Percentiles rank a stretch among this genome's conserved stretches.
phyloP scores from a whole-genome alignment of 2,888 invertebrate genomes.

The Danaus chrysippus region DNA sequence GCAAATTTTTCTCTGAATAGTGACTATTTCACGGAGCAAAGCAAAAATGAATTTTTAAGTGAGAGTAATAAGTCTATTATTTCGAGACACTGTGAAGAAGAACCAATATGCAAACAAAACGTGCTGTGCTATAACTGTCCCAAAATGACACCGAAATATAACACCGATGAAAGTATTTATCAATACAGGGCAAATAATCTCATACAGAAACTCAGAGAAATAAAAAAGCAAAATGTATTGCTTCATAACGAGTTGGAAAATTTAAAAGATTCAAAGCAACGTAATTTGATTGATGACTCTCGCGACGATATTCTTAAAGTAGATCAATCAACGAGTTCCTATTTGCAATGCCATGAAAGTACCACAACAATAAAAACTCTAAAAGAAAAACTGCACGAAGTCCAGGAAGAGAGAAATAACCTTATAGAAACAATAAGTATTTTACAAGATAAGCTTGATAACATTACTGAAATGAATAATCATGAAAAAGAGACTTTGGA shows the following conservation, averaged over 20 bases:
- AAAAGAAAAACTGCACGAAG: constrained; percentile 52
- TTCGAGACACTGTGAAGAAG: constrained; percentile 15
- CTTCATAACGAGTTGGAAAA: constrained; percentile 51
- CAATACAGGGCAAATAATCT: constrained; percentile 56
- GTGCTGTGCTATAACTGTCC: constrained; percentile 41
- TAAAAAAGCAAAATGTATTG: constrained; percentile 60
- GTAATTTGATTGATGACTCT: constrained; percentile 31
- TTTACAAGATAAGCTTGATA: constrained; percentile 51
- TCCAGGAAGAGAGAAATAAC: constrained; percentile 48
- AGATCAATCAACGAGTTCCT: constrained; percentile 45
- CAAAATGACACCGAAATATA: constrained; percentile 18
- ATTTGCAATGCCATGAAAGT: constrained; percentile 42
- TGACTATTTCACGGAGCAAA: constrained; percentile 16
- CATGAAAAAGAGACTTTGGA: constrained; percentile 56
- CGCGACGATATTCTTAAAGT: constrained; percentile 39
- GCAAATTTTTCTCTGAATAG: constrained; percentile 41
- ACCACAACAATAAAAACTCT: constrained; percentile 45
- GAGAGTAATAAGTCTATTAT: constrained; percentile 13
- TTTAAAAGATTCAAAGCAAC: constrained; percentile 44
- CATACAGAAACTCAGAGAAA: constrained; percentile 59
- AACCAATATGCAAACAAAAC: constrained; percentile 31
- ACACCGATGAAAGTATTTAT: constrained; percentile 40
- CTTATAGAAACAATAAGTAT: constrained; percentile 48
- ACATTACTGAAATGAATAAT: constrained; percentile 48
- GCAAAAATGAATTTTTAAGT: constrained; percentile 7